Evolutionary conservation across 2,888 invertebrate species (phyloP).

Genomic region (Acanthosepion pharaonis): DNA sequence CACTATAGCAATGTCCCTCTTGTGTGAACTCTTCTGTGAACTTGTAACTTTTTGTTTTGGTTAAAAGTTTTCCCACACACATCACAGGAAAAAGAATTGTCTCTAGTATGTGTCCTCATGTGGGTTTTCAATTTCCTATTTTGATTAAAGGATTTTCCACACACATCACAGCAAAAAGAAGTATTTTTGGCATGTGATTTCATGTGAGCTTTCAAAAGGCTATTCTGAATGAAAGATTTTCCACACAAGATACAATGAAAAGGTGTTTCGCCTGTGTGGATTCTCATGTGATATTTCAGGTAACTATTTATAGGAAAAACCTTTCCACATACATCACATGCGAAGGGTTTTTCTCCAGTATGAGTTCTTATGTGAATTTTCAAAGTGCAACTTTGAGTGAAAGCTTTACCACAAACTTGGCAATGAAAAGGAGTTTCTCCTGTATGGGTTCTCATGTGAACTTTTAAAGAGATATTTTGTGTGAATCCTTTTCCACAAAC

Average conservation of each 20-base stretch:
- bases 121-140: not conserved
- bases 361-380: constrained; percentile 15
- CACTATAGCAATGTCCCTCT: not conserved
- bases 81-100: not conserved
- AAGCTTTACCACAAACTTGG: constrained; percentile 37
- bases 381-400: not conserved
- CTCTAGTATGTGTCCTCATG: not conserved
- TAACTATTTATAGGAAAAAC: not conserved
- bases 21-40: not conserved
- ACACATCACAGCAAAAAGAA: not conserved
- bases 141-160: not conserved
- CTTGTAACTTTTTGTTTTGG: not conserved
- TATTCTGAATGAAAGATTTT: not conserved
- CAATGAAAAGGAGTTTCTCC: not conserved
- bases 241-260: not conserved
- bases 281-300: not conserved
- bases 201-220: not conserved
- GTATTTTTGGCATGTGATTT: not conserved
- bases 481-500: constrained; percentile 23
- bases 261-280: not conserved
- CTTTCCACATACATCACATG: not conserved
- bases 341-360: not conserved
- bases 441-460: constrained; percentile 12
- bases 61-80: not conserved
- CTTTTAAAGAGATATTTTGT: not conserved